These are phyloP conservation scores for Manacus vitellinus DNA, from an alignment of 2,113 vertebrate genomes.

Conservation along the genomic window DNA sequence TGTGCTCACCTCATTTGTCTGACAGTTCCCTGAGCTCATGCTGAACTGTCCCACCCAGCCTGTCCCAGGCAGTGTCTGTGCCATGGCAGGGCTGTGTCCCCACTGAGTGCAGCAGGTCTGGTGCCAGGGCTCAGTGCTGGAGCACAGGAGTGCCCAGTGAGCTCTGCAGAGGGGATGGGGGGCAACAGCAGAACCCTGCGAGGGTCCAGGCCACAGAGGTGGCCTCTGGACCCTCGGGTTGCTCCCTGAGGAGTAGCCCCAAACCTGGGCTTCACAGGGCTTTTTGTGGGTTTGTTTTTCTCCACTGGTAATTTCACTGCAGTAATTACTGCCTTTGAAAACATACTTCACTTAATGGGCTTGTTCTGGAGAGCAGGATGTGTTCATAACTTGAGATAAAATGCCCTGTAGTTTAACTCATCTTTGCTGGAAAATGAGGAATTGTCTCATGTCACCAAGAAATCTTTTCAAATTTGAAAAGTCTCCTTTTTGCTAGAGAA, in stretches of 20 bases:
- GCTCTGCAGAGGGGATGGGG: neutral
- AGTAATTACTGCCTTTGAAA: neutral
- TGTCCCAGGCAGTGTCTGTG: neutral
- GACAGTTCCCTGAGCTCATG: neutral
- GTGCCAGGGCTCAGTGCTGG: neutral
- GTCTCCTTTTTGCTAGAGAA: neutral
- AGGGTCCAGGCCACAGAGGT: neutral
- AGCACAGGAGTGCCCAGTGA: neutral
- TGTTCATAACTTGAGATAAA: neutral
- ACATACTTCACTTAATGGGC: neutral
- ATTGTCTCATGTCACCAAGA: neutral
- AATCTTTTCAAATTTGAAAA: neutral
- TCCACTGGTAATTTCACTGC: neutral
- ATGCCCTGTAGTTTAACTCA: neutral
- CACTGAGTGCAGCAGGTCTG: accelerated
- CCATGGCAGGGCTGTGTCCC: accelerated
- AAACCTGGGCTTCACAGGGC: neutral
- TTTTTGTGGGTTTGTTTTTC: too few species aligned
- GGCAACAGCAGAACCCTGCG: neutral
- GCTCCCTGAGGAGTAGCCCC: neutral
- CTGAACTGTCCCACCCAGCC: neutral
- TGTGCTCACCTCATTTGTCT: accelerated
- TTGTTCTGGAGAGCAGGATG: neutral
- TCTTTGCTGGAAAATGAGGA: neutral
- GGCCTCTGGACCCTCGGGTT: neutral